Evolutionary conservation across 2,888 invertebrate genomes (phyloP), one percentile per base, ranked within the genome.

Genomic region (Cataglyphis cursor): DNA sequence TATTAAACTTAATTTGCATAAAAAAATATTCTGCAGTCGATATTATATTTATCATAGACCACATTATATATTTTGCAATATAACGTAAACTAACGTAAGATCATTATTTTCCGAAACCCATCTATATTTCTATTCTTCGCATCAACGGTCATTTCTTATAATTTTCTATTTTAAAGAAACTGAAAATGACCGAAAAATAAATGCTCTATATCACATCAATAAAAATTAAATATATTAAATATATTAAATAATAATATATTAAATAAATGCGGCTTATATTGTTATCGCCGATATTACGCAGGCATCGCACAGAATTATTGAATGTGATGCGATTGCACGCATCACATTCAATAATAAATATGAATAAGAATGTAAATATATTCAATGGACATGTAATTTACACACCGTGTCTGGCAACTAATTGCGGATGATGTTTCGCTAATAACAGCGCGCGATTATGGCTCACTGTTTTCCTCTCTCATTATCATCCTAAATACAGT

Each of bases 401-500:
- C 70, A 80, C 31, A 44, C 70, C 31, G 72, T 28, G 44, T 59
- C 24, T 24, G 59, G 18, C 2, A 59, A 35, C 59, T 80, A 72
- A 80, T 80, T 80, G 59, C 72, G 72, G 21, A 72, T 57, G 76
- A 66, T 80, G 78, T 61, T 80, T 41, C 48, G 78, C 72, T 80
- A 72, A 80, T 61, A 59, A 57, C 72, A 24, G 21, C 70, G 41
- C 21, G 31, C 21, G 21, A 21, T 68, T 68, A 57, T 57, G 41
- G 72, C 59, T 72, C 44, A 72, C 78, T 61, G 72, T 72, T 72
- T 61, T 59, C 72, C 44, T 48, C 78, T 72, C 78, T 72, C 78
- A 72, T 80, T 80, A 80, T 80, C 78, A 61, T 80, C 78, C 78
- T 80, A 80, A 80, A 80, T 80, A 38, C 59, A 72, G 78, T 80